Evolutionary conservation across 2,113 vertebrate genomes (phyloP).

Genomic region (Archocentrus centrarchus): DNA sequence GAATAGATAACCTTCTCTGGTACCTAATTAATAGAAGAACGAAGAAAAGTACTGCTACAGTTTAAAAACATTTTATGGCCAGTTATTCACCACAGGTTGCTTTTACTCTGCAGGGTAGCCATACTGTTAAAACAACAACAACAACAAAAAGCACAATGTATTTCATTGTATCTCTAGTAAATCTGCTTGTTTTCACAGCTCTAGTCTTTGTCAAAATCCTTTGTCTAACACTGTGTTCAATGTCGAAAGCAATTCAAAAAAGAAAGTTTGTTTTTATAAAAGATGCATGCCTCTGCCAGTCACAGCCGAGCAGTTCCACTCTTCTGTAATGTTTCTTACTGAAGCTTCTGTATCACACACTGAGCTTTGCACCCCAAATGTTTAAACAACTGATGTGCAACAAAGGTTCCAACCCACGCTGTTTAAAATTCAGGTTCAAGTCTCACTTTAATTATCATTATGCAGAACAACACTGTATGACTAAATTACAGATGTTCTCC

Average conservation of each 20-base stretch:
- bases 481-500: background rate
- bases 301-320: constrained; percentile 17
- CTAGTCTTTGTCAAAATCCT: constrained; percentile 22
- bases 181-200: constrained; percentile 36
- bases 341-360: background rate
- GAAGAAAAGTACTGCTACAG: constrained; percentile 28
- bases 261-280: constrained; percentile 17
- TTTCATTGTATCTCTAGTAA: constrained; percentile 27
- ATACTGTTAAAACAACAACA: background rate
- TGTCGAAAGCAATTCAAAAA: constrained; percentile 6
- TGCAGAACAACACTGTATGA: background rate
- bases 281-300: constrained; percentile 24
- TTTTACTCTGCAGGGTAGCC: constrained; percentile 26
- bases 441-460: background rate
- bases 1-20: constrained; percentile 44
- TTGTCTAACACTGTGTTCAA: background rate
- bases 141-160: background rate
- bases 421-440: constrained; percentile 16
- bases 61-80: constrained; percentile 55
- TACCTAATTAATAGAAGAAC: constrained; percentile 53
- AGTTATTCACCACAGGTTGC: constrained; percentile 34
- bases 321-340: background rate
- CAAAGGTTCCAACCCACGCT: background rate
- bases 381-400: background rate
- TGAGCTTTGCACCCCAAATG: background rate